Base-by-base conservation (phyloP, 2,113 vertebrate genomes). In the Ivindomyrus marchei region DNA sequence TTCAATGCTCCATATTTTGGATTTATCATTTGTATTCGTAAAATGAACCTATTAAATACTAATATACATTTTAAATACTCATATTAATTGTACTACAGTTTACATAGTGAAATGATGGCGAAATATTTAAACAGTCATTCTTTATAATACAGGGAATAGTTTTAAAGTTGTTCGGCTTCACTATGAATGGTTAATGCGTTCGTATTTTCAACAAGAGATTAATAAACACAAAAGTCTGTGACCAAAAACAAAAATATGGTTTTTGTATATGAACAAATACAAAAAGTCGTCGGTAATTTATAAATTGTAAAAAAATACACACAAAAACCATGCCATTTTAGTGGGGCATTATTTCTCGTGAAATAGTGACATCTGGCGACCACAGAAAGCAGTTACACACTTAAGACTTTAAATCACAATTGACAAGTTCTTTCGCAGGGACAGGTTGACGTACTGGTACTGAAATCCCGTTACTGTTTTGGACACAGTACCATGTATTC, bases 351-450 rank as follows among this genome's bases (percentile, higher is more conserved):
- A 88, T 88, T 88, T 89, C 31, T 42, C 49, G 50, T 42, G 39
- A 89, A 89, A 89, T 49, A 89, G 74, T 77, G 88, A 89, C 88
- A 89, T 83, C 88, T 89, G 19, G 88, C 11, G 88, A 49, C 31
- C 45, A 49, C 42, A 17, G 42, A 88, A 45, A 9, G 53, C 52
- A 56, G 13, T 24, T 4, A 70, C 9, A 39, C 49, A 58, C 36
- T 1, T 24, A 4, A 21, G 42, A 47, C 53, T 53, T 87, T 6
- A 13, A 56, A 17, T 87, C 85, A 52, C 15, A 10, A 21, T 27
- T 49, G 45, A n/a, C n/a, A 50, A 50, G 24, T 50, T 45, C 47
- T 47, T 47, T 5, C 36, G 36, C 31, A 50, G 84, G 83, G 21
- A 49, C 21, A n/a, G 42, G 47, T 9, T 85, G 15, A 85, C 2